phyloP scores from a whole-genome alignment of 2,113 vertebrate species.

The Procapra przewalskii region DNA sequence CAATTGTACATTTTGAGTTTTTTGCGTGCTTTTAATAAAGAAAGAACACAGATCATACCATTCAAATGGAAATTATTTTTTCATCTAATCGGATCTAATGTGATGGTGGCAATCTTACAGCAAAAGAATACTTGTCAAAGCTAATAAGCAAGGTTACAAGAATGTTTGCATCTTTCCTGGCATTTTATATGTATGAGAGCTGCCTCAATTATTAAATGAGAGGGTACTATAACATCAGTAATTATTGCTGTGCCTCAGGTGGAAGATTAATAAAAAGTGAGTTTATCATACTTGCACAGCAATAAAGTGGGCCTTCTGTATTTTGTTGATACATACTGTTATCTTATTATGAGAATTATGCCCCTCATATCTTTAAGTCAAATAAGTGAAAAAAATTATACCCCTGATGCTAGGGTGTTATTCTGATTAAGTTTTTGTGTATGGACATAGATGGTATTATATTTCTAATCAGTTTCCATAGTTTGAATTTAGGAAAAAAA shows the following conservation, averaged over 20 bases:
- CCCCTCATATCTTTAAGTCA: not conserved
- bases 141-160: not conserved
- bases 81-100: slow-evolving; percentile 45
- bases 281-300: slow-evolving; percentile 28
- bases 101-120: slow-evolving; percentile 2
- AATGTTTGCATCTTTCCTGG: slow-evolving; percentile 56
- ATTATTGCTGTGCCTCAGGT: slow-evolving; percentile 38
- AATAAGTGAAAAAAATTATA: not conserved
- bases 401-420: not conserved
- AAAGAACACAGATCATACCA: slow-evolving; percentile 7
- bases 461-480: not conserved
- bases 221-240: slow-evolving; percentile 13
- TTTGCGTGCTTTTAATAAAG: slow-evolving; percentile 65
- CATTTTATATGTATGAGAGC: slow-evolving; percentile 63
- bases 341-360: not conserved
- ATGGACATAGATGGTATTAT: not conserved
- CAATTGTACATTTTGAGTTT: slow-evolving; percentile 23
- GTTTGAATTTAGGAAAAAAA: not conserved
- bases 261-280: slow-evolving; percentile 41
- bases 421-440: not conserved
- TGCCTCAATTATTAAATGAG: slow-evolving; percentile 57
- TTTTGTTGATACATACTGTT: not conserved
- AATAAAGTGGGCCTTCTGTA: slow-evolving; percentile 25
- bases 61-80: slow-evolving; percentile 67
- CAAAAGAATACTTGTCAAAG: slow-evolving; percentile 64